Percentiles rank a stretch among this genome's conserved stretches.
These are phyloP conservation scores for Pyxicephalus adspersus DNA, from an alignment of 2,113 vertebrate species.

Conservation along the genomic window DNA sequence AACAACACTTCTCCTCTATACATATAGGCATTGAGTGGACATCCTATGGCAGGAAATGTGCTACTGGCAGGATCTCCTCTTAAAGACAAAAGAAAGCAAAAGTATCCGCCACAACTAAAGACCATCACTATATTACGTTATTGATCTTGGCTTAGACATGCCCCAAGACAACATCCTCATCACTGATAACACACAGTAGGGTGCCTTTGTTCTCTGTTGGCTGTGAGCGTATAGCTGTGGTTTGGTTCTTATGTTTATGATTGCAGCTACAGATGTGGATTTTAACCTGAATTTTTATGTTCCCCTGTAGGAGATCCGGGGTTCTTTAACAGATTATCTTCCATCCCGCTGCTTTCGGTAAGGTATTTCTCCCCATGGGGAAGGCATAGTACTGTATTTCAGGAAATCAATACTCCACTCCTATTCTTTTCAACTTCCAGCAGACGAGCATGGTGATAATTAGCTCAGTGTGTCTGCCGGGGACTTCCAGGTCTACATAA, in stretches of 20 bases:
- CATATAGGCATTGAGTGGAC: no score
- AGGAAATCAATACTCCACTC: constrained; percentile 25
- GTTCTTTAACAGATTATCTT: constrained; percentile 30
- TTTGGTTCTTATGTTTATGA: constrained; percentile 1
- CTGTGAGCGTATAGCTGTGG: neutral
- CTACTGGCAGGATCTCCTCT: no score
- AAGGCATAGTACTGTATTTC: neutral
- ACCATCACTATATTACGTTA: neutral
- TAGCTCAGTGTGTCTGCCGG: neutral
- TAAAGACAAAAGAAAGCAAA: no score
- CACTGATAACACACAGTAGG: neutral
- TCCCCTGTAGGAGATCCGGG: neutral
- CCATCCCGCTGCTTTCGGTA: constrained; percentile 9
- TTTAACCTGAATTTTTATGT: constrained; percentile 5
- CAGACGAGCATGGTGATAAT: neutral
- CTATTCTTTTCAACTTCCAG: neutral
- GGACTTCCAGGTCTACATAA: neutral
- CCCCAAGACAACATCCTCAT: neutral
- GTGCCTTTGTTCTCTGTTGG: neutral
- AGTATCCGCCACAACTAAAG: no score
- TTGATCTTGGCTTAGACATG: neutral
- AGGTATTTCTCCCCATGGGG: constrained; percentile 10
- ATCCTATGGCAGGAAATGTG: no score
- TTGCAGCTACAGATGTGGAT: constrained; percentile 1
- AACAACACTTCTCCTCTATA: no score